Conservation (phyloP, 2,113 vertebrate species). For the Panthera uncia region DNA sequence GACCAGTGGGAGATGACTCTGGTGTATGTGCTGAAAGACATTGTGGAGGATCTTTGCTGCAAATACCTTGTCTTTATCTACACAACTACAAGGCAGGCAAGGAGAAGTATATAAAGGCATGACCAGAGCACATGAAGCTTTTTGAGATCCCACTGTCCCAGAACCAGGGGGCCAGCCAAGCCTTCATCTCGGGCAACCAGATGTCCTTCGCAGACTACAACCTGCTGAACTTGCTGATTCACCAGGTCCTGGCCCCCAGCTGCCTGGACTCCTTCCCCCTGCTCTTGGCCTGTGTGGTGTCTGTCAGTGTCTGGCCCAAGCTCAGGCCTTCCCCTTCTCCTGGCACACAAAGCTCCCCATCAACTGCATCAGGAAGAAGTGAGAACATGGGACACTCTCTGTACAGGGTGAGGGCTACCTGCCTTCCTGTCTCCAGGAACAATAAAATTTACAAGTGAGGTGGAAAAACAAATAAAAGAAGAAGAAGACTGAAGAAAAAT, state of each 20-base stretch:
- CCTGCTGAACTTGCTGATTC: constrained; percentile 84
- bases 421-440: neutral
- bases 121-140: constrained; percentile 79
- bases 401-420: neutral
- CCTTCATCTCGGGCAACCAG: constrained; percentile 85
- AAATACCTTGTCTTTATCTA: constrained; percentile 83
- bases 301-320: constrained; percentile 79
- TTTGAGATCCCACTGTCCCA: constrained; percentile 84
- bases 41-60: constrained; percentile 83
- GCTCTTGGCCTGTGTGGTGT: constrained; percentile 79
- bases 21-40: constrained; percentile 84
- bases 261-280: constrained; percentile 82
- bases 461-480: neutral
- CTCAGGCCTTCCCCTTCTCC: constrained; percentile 82
- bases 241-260: constrained; percentile 78
- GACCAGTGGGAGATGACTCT: constrained; percentile 75
- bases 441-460: constrained; percentile 38
- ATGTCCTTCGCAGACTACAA: constrained; percentile 86
- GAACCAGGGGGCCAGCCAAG: constrained; percentile 77
- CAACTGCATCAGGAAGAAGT: constrained; percentile 87
- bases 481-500: neutral
- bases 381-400: neutral
- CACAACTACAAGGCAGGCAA: constrained; percentile 80
- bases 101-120: constrained; percentile 79
- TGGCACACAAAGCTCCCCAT: constrained; percentile 82